Evolutionary conservation across 2,888 invertebrate species (phyloP).

Genomic region (Leucophenga montana): DNA sequence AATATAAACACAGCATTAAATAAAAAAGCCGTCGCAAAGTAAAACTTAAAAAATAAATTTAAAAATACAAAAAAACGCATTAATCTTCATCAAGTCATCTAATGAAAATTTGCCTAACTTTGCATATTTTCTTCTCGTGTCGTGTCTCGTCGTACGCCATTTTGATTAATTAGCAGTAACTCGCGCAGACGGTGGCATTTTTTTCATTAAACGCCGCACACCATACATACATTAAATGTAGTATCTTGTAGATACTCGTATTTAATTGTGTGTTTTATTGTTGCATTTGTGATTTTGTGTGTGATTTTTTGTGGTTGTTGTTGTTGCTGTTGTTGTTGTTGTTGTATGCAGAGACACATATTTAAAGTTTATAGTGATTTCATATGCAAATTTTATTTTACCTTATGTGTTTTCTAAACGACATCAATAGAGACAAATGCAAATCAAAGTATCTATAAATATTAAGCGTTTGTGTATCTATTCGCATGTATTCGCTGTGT

Average conservation of each 20-base stretch:
- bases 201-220: too few species aligned
- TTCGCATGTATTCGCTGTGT: background rate
- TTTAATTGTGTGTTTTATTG: constrained; percentile 18
- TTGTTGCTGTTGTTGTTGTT: background rate
- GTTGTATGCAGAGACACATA: too few species aligned
- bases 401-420: background rate
- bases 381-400: too few species aligned
- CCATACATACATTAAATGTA: constrained; percentile 16
- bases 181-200: constrained; percentile 20
- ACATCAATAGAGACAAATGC: background rate
- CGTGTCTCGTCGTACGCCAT: constrained; percentile 8
- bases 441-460: constrained; percentile 8
- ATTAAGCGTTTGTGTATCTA: background rate
- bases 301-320: background rate
- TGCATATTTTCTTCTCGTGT: background rate
- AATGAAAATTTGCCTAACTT: constrained; percentile 9
- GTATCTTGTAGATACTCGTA: constrained; percentile 1
- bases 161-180: constrained; percentile 23
- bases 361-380: background rate
- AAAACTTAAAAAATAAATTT: constrained; percentile 6
- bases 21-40: constrained; percentile 1
- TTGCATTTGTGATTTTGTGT: constrained; percentile 2
- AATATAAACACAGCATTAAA: background rate
- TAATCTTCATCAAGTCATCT: constrained; percentile 17
- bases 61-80: background rate